Percentiles rank a stretch among this genome's conserved stretches.
phyloP scores from a whole-genome alignment of 2,888 invertebrate species.

The Stenichneumon culpator region DNA sequence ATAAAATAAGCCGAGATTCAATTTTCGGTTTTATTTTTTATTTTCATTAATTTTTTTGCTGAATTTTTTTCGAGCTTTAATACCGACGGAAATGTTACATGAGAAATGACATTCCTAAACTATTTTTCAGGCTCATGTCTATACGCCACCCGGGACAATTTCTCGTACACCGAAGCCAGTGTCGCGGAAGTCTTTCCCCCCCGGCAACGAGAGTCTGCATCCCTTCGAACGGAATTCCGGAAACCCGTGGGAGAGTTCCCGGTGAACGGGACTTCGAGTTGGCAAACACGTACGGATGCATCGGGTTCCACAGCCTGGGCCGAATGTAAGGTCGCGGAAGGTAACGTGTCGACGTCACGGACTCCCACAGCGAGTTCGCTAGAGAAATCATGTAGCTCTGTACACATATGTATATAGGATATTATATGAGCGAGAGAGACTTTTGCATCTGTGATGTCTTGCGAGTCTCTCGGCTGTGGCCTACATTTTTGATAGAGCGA shows the following conservation, averaged over 20 bases:
- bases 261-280: slow-evolving; percentile 8
- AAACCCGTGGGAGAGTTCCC: slow-evolving; percentile 51
- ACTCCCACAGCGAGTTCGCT: slow-evolving; percentile 41
- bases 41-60: background rate
- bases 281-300: slow-evolving; percentile 32
- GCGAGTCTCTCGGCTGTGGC: background rate
- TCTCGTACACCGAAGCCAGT: slow-evolving; percentile 17
- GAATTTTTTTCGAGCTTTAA: background rate
- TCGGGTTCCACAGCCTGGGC: slow-evolving; percentile 46
- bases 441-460: slow-evolving; percentile 2
- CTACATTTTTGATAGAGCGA: background rate
- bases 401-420: background rate
- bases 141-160: slow-evolving; percentile 18
- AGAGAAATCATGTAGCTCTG: background rate
- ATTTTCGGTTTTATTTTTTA: no score
- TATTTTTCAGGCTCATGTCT: slow-evolving; percentile 14
- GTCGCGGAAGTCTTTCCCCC: slow-evolving; percentile 8
- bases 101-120: background rate
- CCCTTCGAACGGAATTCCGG: slow-evolving; percentile 51
- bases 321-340: slow-evolving; percentile 59
- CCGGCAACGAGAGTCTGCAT: slow-evolving; percentile 33
- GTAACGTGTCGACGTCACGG: slow-evolving; percentile 39
- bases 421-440: background rate
- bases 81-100: background rate
- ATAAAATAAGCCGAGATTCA: no score